Evolutionary conservation across 2,888 invertebrate species (phyloP).

Genomic region (Philopedon plagiatum): DNA sequence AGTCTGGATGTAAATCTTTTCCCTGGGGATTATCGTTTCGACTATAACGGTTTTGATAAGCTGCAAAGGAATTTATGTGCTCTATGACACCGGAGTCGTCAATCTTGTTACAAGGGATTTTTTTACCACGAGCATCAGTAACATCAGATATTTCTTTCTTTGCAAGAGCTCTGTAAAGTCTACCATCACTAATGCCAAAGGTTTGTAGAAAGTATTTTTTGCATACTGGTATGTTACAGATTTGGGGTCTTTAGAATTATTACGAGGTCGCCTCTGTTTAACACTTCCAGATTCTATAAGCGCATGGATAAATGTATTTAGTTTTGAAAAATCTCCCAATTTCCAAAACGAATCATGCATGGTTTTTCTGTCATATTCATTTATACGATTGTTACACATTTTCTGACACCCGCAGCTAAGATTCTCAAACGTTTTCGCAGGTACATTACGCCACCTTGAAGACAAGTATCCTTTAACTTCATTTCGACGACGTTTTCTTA

Average conservation of each 20-base stretch:
- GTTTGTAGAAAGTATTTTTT: not conserved
- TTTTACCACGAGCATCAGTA: not conserved
- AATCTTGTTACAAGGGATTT: not conserved
- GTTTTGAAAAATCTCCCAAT: no score
- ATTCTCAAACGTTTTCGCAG: no score
- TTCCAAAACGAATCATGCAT: no score
- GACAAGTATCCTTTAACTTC: no score
- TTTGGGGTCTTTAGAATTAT: not conserved
- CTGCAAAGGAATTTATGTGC: slow-evolving; percentile 5
- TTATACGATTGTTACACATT: not conserved
- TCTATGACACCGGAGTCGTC: not conserved
- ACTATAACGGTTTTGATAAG: slow-evolving; percentile 46
- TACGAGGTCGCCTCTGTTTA: not conserved
- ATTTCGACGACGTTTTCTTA: not conserved
- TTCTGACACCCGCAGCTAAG: not conserved
- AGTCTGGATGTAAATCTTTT: slow-evolving; percentile 38
- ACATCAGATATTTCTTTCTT: slow-evolving; percentile 2
- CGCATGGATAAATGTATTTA: not conserved
- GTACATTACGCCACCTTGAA: no score
- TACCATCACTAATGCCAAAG: not conserved
- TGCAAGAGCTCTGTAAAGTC: not conserved
- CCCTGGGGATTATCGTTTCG: slow-evolving; percentile 43
- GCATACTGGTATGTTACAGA: not conserved
- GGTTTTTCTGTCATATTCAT: no score
- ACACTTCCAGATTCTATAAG: not conserved